Percentiles rank a stretch among this genome's conserved stretches.
phyloP scores from a whole-genome alignment of 92 coral and sea anemone species.

The Epizoanthus ramosus region DNA sequence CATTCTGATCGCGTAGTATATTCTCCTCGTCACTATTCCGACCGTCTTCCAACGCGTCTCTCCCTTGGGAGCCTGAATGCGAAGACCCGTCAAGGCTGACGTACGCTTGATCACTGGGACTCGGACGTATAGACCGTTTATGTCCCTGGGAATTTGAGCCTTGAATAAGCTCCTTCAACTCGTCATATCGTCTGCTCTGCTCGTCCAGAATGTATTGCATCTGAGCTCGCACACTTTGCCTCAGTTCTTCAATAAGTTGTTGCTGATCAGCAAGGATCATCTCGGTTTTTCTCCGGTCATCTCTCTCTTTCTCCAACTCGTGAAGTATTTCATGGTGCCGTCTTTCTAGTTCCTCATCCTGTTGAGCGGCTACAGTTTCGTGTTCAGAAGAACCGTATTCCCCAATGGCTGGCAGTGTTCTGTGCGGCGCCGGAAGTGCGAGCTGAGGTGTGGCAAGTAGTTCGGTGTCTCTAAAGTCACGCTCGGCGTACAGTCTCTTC shows the following conservation, averaged over 20 bases:
- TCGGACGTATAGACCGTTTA: constrained; percentile 29
- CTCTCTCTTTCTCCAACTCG: constrained; percentile 67
- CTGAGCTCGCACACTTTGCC: constrained; percentile 75
- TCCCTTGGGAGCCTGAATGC: constrained; percentile 50
- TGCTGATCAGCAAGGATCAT: constrained; percentile 64
- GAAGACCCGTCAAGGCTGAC: constrained; percentile 62
- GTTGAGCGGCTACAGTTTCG: constrained; percentile 27
- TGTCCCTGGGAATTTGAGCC: constrained; percentile 13
- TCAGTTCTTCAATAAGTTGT: constrained; percentile 75
- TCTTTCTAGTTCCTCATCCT: neutral
- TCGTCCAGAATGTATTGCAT: constrained; percentile 74
- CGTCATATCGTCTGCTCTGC: constrained; percentile 76
- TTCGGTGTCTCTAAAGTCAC: constrained; percentile 64
- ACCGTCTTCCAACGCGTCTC: constrained; percentile 36
- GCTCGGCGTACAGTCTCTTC: constrained; percentile 70
- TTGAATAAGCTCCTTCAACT: constrained; percentile 56
- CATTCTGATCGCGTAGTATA: constrained; percentile 28
- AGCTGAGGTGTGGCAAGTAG: constrained; percentile 17
- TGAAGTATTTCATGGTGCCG: constrained; percentile 51
- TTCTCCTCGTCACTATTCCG: constrained; percentile 44
- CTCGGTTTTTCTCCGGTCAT: constrained; percentile 79
- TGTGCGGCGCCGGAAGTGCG: constrained; percentile 32
- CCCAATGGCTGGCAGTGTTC: constrained; percentile 20
- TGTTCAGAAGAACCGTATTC: constrained; percentile 6
- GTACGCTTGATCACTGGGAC: constrained; percentile 66